phyloP scores from a whole-genome alignment of 1,140 invertebrate genomes.

The Zaprionus camerounensis region DNA sequence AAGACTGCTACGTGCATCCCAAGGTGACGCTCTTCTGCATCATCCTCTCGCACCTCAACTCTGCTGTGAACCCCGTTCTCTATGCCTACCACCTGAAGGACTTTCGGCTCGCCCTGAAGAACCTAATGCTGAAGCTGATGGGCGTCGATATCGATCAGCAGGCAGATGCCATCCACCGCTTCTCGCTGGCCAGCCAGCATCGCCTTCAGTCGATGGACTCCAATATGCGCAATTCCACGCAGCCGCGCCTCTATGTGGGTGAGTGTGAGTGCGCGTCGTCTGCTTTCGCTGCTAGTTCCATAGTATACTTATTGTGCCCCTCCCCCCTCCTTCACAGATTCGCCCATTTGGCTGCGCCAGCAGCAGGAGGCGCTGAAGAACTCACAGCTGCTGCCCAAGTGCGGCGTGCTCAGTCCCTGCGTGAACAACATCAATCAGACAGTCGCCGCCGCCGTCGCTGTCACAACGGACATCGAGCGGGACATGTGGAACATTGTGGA shows the following conservation, averaged over 20 bases:
- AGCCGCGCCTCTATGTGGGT: slow-evolving; percentile 83
- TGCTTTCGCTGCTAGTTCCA: not conserved
- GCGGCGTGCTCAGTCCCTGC: slow-evolving; percentile 73
- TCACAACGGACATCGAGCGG: slow-evolving; percentile 78
- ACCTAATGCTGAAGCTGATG: slow-evolving; percentile 86
- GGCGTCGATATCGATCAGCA: slow-evolving; percentile 84
- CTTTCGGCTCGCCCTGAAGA: slow-evolving; percentile 90
- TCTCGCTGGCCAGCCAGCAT: slow-evolving; percentile 83
- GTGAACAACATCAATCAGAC: slow-evolving; percentile 83
- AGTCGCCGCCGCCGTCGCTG: slow-evolving; percentile 80
- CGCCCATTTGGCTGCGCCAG: slow-evolving; percentile 79
- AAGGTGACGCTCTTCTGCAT: slow-evolving; percentile 92
- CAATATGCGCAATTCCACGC: slow-evolving; percentile 72
- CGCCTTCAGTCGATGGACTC: slow-evolving; percentile 79
- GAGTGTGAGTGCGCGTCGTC: slow-evolving; percentile 75
- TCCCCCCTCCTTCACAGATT: slow-evolving; percentile 52
- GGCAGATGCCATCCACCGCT: slow-evolving; percentile 82
- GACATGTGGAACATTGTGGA: slow-evolving; percentile 85
- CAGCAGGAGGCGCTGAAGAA: slow-evolving; percentile 79
- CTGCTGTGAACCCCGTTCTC: slow-evolving; percentile 93
- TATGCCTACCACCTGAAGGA: slow-evolving; percentile 96
- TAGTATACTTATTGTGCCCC: slow-evolving; percentile 23
- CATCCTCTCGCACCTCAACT: slow-evolving; percentile 94
- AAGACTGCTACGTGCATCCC: slow-evolving; percentile 87
- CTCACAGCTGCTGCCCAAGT: slow-evolving; percentile 68